phyloP scores from a whole-genome alignment of 2,888 invertebrate species.

The Lissonota sp. region DNA sequence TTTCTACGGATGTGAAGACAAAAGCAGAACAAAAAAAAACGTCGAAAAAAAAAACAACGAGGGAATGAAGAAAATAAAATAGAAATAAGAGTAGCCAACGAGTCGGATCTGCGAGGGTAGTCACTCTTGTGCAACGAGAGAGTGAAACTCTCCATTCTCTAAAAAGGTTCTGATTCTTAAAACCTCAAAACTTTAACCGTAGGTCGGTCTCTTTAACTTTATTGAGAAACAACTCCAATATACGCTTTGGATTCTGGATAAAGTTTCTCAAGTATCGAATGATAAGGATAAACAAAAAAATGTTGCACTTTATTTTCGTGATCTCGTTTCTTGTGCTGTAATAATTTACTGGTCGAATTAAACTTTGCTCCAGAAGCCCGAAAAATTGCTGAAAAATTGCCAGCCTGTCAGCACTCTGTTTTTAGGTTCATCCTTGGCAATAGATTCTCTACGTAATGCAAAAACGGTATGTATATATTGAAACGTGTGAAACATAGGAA shows the following conservation, averaged over 20 bases:
- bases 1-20: constrained; percentile 48
- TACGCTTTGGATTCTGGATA: too few relatives aligned
- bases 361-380: constrained; percentile 21
- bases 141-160: constrained; percentile 1
- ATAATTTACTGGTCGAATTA: constrained; percentile 36
- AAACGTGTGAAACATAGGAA: constrained; percentile 18
- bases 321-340: constrained; percentile 10
- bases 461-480: constrained; percentile 15
- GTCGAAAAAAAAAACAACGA: background rate
- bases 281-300: background rate
- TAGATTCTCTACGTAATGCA: constrained; percentile 15
- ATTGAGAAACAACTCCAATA: background rate
- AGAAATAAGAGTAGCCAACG: constrained; percentile 51
- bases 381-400: constrained; percentile 31
- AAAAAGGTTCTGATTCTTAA: constrained; percentile 27
- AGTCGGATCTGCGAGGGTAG: constrained; percentile 22
- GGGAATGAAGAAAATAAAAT: constrained; percentile 17
- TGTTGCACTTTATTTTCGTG: background rate
- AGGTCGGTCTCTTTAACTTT: background rate
- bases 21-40: constrained; percentile 19
- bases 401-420: constrained; percentile 2
- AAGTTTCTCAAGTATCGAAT: too few relatives aligned
- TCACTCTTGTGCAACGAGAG: constrained; percentile 5
- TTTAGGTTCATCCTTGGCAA: constrained; percentile 21
- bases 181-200: background rate